Conservation (phyloP, 2,113 vertebrate species). For the Trinectes maculatus region DNA sequence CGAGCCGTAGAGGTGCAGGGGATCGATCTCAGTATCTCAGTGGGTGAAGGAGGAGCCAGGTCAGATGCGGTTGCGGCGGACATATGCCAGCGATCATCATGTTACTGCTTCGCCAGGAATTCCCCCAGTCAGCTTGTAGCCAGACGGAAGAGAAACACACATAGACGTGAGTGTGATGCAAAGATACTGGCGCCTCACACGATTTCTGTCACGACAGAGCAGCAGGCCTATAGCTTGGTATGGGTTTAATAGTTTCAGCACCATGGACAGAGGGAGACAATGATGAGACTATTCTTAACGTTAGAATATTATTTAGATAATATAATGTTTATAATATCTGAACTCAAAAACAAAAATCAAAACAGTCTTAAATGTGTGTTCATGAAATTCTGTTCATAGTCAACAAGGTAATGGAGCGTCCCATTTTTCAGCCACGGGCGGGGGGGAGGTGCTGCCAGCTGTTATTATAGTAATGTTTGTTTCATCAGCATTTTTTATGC, state of each 20-base stretch:
- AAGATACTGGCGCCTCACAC: slow-evolving; percentile 8
- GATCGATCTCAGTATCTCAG: slow-evolving; percentile 44
- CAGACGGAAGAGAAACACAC: slow-evolving; percentile 28
- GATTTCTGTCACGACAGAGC: neutral
- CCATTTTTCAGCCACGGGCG: slow-evolving; percentile 34
- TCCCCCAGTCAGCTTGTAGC: slow-evolving; percentile 43
- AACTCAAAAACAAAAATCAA: slow-evolving; percentile 14
- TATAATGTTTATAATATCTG: no score
- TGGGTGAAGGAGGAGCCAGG: slow-evolving; percentile 29
- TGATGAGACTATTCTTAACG: no score
- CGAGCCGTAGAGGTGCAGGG: slow-evolving; percentile 17
- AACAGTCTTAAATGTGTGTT: slow-evolving; percentile 50
- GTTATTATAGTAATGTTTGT: slow-evolving; percentile 42
- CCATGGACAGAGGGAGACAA: neutral
- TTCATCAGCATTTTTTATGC: slow-evolving; percentile 28
- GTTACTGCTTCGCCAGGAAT: slow-evolving; percentile 46
- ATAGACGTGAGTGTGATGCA: neutral
- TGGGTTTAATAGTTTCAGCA: neutral
- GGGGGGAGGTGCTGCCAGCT: slow-evolving; percentile 48
- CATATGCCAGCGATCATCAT: slow-evolving; percentile 61
- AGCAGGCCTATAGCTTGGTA: neutral
- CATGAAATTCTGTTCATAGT: slow-evolving; percentile 63
- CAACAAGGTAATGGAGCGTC: slow-evolving; percentile 66
- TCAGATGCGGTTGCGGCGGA: slow-evolving; percentile 40
- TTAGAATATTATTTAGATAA: no score